Evolutionary conservation across 92 coral and sea anemone species (phyloP), one percentile per base, ranked within the genome.

Genomic region (Paramuricea clavata): DNA sequence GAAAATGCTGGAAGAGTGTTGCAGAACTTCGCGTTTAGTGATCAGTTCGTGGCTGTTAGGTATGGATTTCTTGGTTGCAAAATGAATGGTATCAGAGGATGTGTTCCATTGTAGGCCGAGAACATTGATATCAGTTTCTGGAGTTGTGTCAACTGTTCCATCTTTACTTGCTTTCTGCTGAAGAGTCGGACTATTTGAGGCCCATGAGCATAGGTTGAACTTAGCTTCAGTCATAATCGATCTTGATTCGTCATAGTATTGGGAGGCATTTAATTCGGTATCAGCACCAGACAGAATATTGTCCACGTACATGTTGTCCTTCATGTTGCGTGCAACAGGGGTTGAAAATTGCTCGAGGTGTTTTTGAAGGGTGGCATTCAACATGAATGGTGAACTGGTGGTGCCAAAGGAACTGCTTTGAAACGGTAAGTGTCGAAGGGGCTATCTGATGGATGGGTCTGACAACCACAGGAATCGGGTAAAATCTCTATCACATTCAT

Each of bases 391-490:
- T 12, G 81, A 90, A 47, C 87, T 70, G 2, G 80, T 74, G 89
- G n/a, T n/a, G n/a, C n/a, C n/a, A n/a, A n/a, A n/a, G n/a, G n/a
- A n/a, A n/a, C n/a, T n/a, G n/a, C n/a, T n/a, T n/a, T n/a, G n/a
- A n/a, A n/a, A n/a, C n/a, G n/a, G 56, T 87, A 92, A 22, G 65
- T 74, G 27, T 30, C 21, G 81, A 87, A 80, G 11, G 65, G 85
- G 70, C 87, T 87, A 9, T 83, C 79, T 1, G 87, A 89, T n/a
- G 87, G 64, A 22, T 26, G 94, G 78, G 21, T 87, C 75, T 19
- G 50, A 26, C 77, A 90, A 39, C 93, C 91, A 87, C 19, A 73
- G 57, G 82, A 91, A 91, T n/a, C n/a, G n/a, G n/a, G n/a, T n/a
- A n/a, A n/a, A n/a, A n/a, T 91, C 94, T 47, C 89, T 35, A 59